Base-by-base conservation (phyloP, 2,797 vertebrate genomes). In the Nasua narica region DNA sequence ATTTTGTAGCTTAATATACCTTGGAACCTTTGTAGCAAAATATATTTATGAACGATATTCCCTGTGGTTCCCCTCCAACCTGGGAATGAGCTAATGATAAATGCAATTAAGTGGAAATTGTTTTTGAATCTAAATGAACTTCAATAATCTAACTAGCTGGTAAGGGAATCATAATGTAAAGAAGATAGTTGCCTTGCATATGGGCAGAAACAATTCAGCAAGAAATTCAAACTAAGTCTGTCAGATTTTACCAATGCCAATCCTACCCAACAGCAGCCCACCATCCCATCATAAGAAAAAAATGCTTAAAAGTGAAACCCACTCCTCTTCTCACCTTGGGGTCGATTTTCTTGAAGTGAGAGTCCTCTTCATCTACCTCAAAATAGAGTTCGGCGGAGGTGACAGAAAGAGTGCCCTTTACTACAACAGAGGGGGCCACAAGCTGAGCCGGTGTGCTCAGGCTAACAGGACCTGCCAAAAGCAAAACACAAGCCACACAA, bases 281-380 rank as follows among this genome's bases (percentile, higher is more conserved):
- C 69, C 83, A 97, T 96, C 93, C 78, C 60, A 81, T 76, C 46
- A 48, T 58, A 81, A 92, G 70, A 60, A 84, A 86, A 43, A 16
- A 88, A 54, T 27, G 82, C 48, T 29, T 46, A 43, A 40, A 62
- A 84, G 91, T 56, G 58, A 96, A 91, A 69, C 12, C 27, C 35
- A 11, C 32, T 81, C 78, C 48, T 98, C 99, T 99, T 98, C 99
- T 99, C 99, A 99, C 99, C 99, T 99, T 99, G 7, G 99, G 99
- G 98, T 99, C 99, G 96, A 99, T 99, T 99, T 99, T 99, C 99
- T 99, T 99, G 99, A 99, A 99, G 99, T 98, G 98, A 65, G 99
- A 98, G 94, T 99, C 99, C 95, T 99, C 99, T 98, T 99, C 99
- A 96, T 99, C 99, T 98, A 99, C 99, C 98, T 99, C 99, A 97